phyloP scores from a whole-genome alignment of 2,888 invertebrate species.

The Marasmarcha lunaedactyla region DNA sequence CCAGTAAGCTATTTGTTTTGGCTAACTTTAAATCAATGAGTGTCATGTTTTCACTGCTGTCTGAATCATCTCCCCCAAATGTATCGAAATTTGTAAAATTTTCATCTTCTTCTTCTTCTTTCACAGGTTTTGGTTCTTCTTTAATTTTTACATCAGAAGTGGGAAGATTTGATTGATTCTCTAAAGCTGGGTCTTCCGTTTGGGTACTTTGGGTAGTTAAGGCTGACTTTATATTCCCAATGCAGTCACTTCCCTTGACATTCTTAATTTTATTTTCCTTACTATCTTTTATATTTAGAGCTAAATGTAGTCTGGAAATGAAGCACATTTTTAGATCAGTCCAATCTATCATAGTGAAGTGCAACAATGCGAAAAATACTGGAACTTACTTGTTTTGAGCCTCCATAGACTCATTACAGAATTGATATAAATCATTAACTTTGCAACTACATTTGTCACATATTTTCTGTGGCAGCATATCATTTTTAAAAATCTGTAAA shows the following conservation, averaged over 20 bases:
- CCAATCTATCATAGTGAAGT: too few species aligned
- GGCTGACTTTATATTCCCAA: too few species aligned
- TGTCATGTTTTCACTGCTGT: slow-evolving; percentile 43
- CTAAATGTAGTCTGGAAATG: too few species aligned
- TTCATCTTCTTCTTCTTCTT: slow-evolving; percentile 26
- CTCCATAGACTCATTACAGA: slow-evolving; percentile 77
- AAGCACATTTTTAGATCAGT: too few species aligned
- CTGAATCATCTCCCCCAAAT: slow-evolving; percentile 20
- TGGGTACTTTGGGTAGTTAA: too few species aligned
- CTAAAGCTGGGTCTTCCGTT: neutral
- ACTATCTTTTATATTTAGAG: neutral
- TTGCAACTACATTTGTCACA: slow-evolving; percentile 79
- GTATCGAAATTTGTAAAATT: slow-evolving; percentile 4
- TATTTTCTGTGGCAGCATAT: slow-evolving; percentile 77
- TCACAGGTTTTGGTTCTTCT: slow-evolving; percentile 33
- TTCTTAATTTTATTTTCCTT: too few species aligned
- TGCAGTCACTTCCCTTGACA: too few species aligned
- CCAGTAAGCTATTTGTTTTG: neutral
- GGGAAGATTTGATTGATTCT: too few species aligned
- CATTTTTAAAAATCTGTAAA: slow-evolving; percentile 73
- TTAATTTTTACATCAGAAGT: slow-evolving; percentile 23
- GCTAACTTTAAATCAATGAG: slow-evolving; percentile 30
- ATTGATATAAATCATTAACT: slow-evolving; percentile 78
- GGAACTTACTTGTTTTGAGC: slow-evolving; percentile 70
- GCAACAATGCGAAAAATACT: too few species aligned